A percentile compares a stretch with the other conserved stretches of the same genome.
Conservation (phyloP, 2,797 vertebrate species). For the Chloroceryle inda region DNA sequence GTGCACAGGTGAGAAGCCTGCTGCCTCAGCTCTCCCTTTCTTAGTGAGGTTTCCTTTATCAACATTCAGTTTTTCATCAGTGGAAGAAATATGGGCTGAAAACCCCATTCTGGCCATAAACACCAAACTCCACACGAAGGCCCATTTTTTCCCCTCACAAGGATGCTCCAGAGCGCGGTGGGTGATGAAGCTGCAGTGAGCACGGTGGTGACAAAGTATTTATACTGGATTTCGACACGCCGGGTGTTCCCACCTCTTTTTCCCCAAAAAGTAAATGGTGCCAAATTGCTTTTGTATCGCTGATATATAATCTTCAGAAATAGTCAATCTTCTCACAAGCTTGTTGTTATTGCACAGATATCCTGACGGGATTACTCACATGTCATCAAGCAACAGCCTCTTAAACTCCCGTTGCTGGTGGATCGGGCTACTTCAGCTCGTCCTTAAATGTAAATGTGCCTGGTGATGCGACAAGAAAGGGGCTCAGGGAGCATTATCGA, state of each 20-base stretch:
- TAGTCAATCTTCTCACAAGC: not conserved
- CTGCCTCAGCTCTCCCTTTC: rapidly evolving
- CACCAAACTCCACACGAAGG: rapidly evolving
- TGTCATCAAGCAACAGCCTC: not conserved
- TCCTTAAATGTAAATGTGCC: constrained; percentile 33
- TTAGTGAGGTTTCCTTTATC: not conserved
- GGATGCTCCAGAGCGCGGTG: rapidly evolving
- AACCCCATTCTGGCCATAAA: not conserved
- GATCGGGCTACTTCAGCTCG: constrained; percentile 15
- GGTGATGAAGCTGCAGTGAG: not conserved
- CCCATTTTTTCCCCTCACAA: not conserved
- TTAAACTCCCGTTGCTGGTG: not conserved
- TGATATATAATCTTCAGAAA: not conserved
- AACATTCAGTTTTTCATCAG: not conserved
- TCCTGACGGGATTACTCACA: not conserved
- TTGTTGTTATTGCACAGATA: not conserved
- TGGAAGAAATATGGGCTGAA: not conserved
- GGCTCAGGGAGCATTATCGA: constrained; percentile 30
- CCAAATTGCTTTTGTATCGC: not conserved
- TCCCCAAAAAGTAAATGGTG: not conserved
- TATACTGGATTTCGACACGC: rapidly evolving
- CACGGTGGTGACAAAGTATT: rapidly evolving
- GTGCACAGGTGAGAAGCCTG: not conserved
- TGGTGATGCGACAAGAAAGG: not conserved
- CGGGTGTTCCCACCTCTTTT: not conserved